Evolutionary conservation across 2,888 invertebrate genomes (phyloP).

Genomic region (Neoitamus cyanurus): DNA sequence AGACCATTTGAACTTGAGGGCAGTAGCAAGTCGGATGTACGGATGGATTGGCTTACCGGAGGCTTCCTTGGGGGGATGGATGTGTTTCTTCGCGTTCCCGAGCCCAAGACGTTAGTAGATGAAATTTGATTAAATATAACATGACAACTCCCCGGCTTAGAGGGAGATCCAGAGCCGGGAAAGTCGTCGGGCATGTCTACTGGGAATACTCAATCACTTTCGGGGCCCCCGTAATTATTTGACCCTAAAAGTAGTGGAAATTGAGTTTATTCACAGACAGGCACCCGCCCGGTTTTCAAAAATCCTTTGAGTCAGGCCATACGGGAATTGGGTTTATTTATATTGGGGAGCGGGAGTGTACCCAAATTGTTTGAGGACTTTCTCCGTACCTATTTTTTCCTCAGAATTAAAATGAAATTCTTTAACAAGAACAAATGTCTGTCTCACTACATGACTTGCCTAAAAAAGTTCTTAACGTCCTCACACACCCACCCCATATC

Average conservation of each 20-base stretch:
- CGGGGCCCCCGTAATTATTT: background rate
- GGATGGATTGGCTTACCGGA: background rate
- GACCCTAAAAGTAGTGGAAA: background rate
- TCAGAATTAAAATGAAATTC: background rate
- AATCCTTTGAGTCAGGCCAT: background rate
- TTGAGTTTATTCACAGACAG: background rate
- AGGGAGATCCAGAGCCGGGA: background rate
- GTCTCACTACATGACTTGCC: background rate
- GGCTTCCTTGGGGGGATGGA: background rate
- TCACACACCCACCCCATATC: background rate
- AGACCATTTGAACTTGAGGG: constrained; percentile 5
- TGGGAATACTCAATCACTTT: constrained; percentile 28
- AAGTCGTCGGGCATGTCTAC: background rate
- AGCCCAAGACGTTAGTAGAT: background rate
- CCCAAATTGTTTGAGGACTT: no score
- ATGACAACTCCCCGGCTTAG: background rate
- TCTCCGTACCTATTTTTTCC: background rate
- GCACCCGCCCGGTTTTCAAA: background rate
- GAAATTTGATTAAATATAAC: constrained; percentile 41
- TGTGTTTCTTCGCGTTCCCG: background rate
- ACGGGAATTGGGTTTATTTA: background rate
- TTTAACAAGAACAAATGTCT: background rate
- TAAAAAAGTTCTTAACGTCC: background rate
- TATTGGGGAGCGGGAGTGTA: no score
- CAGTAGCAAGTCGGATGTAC: background rate